Evolutionary conservation across 23 tunicate species (phyloP).

Genomic region (Halocynthia roretzi): DNA sequence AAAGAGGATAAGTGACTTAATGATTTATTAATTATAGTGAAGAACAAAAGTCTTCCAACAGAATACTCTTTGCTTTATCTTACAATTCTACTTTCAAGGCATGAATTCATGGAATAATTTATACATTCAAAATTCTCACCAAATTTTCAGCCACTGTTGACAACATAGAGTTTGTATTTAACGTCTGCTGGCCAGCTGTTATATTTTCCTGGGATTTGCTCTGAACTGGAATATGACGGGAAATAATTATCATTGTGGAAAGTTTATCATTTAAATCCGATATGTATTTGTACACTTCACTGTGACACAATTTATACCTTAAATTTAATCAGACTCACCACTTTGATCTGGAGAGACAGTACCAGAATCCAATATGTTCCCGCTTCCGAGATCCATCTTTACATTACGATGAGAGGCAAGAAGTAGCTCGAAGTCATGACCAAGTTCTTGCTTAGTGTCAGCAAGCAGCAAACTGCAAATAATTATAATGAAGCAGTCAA

Average conservation of each 20-base stretch:
- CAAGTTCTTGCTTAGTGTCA: constrained; percentile 86
- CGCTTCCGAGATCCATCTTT: constrained; percentile 82
- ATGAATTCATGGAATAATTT: too few relatives aligned
- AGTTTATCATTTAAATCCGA: neutral
- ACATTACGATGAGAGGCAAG: constrained; percentile 83
- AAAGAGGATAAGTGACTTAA: too few relatives aligned
- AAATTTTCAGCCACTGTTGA: constrained; percentile 47
- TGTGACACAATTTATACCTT: neutral
- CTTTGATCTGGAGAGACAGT: constrained; percentile 30
- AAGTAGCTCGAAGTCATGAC: constrained; percentile 75
- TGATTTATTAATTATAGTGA: too few relatives aligned
- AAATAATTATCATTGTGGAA: neutral
- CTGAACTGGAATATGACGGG: too few relatives aligned
- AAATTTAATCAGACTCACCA: neutral
- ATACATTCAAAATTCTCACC: neutral
- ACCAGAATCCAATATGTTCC: constrained; percentile 79
- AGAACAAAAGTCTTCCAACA: too few relatives aligned
- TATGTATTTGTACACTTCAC: neutral
- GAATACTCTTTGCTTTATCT: too few relatives aligned
- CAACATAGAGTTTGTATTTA: constrained; percentile 30
- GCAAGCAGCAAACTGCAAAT: constrained; percentile 55
- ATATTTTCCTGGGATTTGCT: too few relatives aligned
- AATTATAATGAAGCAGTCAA: too few relatives aligned
- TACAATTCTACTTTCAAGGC: too few relatives aligned
- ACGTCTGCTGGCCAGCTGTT: too few relatives aligned